Base-by-base conservation (phyloP, 2,113 vertebrate species). In the Cygnus buccinator region DNA sequence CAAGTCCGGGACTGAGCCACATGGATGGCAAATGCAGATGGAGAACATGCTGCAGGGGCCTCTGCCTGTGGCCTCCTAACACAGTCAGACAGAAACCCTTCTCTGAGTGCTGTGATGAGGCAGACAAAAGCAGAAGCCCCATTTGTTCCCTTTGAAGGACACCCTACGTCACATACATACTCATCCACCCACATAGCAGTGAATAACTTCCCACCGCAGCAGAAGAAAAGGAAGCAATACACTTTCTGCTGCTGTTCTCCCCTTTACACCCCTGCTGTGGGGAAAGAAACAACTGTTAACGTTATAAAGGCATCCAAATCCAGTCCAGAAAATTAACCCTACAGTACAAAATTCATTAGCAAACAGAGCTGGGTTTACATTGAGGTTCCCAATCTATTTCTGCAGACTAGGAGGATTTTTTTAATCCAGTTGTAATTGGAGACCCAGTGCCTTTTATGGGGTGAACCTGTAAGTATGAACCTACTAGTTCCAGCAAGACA, bases 161-260 rank as follows among this genome's bases (percentile, higher is more conserved):
- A 33, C 71, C 11, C 54, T 73, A 17, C 7, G 7, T 80, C n/a
- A 52, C 2, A 0, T 75, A 39, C 4, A 4, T 1, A 0, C 25
- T 82, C 62, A 57, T 4, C 39, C 55, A 3, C 94, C 94, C 90
- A 84, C 95, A 44, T 8, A 73, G 6, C 18, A 15, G 19, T 4
- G 44, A 4, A 21, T 44, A 62, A 85, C 85, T 93, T 88, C 75
- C 44, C 43, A 66, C 28, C 31, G 6, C 15, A 25, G 52, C 62
- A 81, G 48, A 61, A 65, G 43, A 80, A 65, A 57, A 62, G 91
- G 59, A 66, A 61, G 26, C 18, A 16, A 75, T 79, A 61, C 87
- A n/a, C 57, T 89, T 81, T 33, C 81, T 85, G 19, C 55, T 77
- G 13, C 54, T 87, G 29, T n/a, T 74, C 10, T 68, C 11, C 59